Base-by-base conservation (phyloP, 2,113 vertebrate species). In the Megaleporinus macrocephalus region DNA sequence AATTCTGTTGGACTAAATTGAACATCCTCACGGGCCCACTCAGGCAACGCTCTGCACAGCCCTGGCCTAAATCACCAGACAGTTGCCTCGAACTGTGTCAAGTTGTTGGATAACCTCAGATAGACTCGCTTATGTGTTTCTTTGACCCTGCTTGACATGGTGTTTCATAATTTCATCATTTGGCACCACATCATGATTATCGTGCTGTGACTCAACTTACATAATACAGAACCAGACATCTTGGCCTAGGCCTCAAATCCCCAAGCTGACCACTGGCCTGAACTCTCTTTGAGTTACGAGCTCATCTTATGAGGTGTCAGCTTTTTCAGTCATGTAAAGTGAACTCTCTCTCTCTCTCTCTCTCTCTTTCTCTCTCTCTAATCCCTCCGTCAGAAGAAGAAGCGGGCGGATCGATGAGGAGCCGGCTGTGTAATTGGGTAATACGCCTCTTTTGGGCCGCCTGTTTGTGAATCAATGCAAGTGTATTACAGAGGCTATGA, bases 401-500 rank as follows among this genome's bases (percentile, higher is more conserved):
- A n/a, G 72, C 49, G 24, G 72, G 12, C 47, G 83, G 86, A 87
- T 68, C 80, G 79, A 85, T 70, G 84, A 85, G 85, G 81, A 81
- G 61, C 57, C 51, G 20, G 30, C 55, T 62, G 26, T 55, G 87
- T 87, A 89, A 88, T 89, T 83, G 83, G 79, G 74, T 87, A 88
- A 90, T 83, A 88, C 84, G 82, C 84, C 63, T 83, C 80, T 80
- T 84, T 14, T 30, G 85, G 83, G 82, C 80, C 53, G 63, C 73
- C 72, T 41, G 12, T 74, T 78, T 78, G 49, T 24, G 71, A 85
- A 89, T 86, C 55, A 76, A 87, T 88, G 74, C 51, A 73, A 73
- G 41, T 78, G 68, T 70, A 89, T 62, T 82, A 87, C 51, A 86
- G 76, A 85, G 76, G 73, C 78, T 51, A 74, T 88, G 82, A 89